Percentiles rank a stretch among this genome's conserved stretches.
These are phyloP conservation scores for Decapterus maruadsi DNA, from an alignment of 2,797 vertebrate genomes.

Conservation along the genomic window DNA sequence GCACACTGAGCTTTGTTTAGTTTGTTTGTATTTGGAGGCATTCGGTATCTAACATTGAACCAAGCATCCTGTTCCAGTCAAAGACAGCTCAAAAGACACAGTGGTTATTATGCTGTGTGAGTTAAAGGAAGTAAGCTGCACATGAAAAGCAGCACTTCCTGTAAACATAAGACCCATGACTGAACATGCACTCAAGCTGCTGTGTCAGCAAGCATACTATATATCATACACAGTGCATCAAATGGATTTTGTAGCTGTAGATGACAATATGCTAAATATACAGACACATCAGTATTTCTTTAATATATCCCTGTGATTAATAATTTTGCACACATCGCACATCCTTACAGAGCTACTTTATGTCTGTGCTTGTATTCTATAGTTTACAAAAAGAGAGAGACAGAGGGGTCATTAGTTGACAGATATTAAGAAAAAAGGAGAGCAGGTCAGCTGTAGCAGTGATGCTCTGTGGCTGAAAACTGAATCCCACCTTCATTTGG, in stretches of 20 bases:
- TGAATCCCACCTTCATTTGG: not conserved
- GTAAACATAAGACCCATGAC: slow-evolving; percentile 33
- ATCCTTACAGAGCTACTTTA: too few species aligned
- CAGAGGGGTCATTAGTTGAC: not conserved
- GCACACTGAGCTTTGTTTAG: not conserved
- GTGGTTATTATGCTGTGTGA: slow-evolving; percentile 39
- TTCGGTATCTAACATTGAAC: not conserved
- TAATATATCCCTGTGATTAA: not conserved
- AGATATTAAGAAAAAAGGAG: not conserved
- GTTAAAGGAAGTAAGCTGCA: slow-evolving; percentile 59
- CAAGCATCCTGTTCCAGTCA: slow-evolving; percentile 11
- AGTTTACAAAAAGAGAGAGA: not conserved
- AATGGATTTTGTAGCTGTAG: not conserved
- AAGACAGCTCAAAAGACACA: not conserved
- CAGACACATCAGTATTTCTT: not conserved
- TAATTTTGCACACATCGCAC: not conserved
- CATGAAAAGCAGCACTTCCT: slow-evolving; percentile 57
- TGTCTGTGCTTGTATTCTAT: not conserved
- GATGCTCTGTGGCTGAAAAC: slow-evolving; percentile 14
- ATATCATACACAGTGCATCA: not conserved
- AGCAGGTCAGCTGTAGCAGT: not conserved
- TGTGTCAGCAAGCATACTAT: slow-evolving; percentile 34
- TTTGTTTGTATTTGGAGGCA: slow-evolving; percentile 3
- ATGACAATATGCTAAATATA: not conserved
- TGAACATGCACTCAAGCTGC: slow-evolving; percentile 35